Percentiles rank a stretch among this genome's conserved stretches.
These are phyloP conservation scores for Meda fulgida DNA, from an alignment of 2,797 vertebrate genomes.

Conservation along the genomic window DNA sequence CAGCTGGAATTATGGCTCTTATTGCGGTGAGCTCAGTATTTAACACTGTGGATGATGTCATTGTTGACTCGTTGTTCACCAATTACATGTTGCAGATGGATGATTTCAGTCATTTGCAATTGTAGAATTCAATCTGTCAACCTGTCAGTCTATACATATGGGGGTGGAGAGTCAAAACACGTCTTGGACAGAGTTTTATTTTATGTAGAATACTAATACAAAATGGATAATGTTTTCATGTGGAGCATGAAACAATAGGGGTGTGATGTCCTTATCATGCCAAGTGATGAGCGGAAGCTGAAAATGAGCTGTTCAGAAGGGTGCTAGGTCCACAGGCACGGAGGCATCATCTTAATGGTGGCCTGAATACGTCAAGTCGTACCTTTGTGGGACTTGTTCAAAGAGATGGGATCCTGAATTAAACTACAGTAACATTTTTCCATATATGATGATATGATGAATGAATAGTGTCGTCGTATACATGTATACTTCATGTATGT, in stretches of 20 bases:
- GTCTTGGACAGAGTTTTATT: not conserved
- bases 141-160: not conserved
- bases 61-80: constrained; percentile 39
- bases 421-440: constrained; percentile 12
- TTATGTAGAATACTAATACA: not conserved
- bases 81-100: constrained; percentile 13
- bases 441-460: not conserved
- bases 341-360: constrained; percentile 32
- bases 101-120: not conserved
- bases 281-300: constrained; percentile 6
- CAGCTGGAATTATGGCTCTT: constrained; percentile 59
- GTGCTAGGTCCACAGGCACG: constrained; percentile 5
- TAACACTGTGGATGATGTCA: constrained; percentile 59
- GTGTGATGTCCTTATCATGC: not conserved
- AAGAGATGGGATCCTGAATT: not conserved
- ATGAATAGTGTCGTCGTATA: not conserved
- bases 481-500: not conserved
- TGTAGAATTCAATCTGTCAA: not conserved
- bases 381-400: constrained; percentile 16
- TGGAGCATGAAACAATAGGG: not conserved
- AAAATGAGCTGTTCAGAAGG: constrained; percentile 25
- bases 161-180: not conserved
- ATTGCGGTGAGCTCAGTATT: constrained; percentile 59
- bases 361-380: constrained; percentile 28
- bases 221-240: not conserved